Evolutionary conservation across 2,113 vertebrate genomes (phyloP).

Genomic region (Zosterops hypoxanthus): DNA sequence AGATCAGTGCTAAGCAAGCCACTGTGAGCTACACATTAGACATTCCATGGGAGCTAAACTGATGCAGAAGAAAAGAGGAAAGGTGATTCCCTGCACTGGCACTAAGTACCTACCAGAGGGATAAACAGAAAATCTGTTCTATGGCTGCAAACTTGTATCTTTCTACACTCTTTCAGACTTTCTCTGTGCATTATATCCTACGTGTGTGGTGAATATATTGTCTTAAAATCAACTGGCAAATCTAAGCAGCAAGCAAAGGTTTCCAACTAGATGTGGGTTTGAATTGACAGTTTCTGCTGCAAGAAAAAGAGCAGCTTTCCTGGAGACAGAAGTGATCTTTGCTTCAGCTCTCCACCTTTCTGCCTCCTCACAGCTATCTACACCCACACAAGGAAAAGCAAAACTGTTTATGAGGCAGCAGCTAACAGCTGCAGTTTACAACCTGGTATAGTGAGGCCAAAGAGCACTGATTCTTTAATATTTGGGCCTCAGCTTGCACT

Average conservation of each 20-base stretch:
- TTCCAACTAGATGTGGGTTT: neutral
- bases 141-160: neutral
- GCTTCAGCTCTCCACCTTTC: neutral
- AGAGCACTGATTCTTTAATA: neutral
- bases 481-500: neutral
- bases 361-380: neutral
- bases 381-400: neutral
- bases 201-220: rapidly evolving
- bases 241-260: neutral
- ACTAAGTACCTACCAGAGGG: neutral
- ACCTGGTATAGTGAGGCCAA: neutral
- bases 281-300: neutral
- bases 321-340: neutral
- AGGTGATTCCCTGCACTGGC: neutral
- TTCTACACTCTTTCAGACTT: neutral
- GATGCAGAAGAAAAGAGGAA: neutral
- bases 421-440: neutral
- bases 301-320: neutral
- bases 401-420: neutral
- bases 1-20: neutral
- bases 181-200: neutral
- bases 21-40: neutral
- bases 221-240: neutral
- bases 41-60: neutral
- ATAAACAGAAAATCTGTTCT: neutral